These are phyloP conservation scores for Aphidoletes aphidimyza DNA, from an alignment of 2,888 invertebrate genomes.

Conservation along the genomic window DNA sequence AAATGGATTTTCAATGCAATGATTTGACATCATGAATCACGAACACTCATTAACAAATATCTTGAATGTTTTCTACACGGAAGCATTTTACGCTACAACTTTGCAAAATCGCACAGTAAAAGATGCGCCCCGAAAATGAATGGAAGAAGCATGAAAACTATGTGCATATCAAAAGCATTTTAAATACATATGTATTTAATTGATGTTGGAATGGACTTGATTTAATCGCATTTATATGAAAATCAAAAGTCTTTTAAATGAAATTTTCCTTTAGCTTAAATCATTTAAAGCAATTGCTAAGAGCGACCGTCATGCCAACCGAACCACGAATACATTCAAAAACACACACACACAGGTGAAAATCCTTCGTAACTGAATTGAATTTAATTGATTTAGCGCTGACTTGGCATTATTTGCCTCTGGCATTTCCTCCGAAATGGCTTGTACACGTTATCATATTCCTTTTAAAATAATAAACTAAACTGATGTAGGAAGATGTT, in stretches of 20 bases:
- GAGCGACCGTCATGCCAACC: neutral
- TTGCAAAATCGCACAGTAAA: no score
- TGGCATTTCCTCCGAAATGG: neutral
- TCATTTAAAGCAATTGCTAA: neutral
- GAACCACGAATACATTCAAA: neutral
- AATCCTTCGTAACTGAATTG: neutral
- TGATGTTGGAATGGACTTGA: neutral
- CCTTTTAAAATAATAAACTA: neutral
- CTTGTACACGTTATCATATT: neutral
- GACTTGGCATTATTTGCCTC: neutral
- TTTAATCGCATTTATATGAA: slow-evolving; percentile 27
- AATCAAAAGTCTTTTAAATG: neutral
- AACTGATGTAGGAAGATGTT: neutral
- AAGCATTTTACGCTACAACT: no score
- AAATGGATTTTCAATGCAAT: no score
- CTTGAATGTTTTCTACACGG: no score
- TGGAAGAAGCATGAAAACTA: neutral
- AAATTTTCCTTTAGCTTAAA: neutral
- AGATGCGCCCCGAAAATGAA: no score
- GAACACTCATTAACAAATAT: no score
- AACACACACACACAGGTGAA: neutral
- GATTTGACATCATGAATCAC: no score
- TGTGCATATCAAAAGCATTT: neutral
- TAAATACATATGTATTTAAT: neutral
- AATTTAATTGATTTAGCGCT: slow-evolving; percentile 29